Conservation (phyloP, 2,113 vertebrate species). For the Silurus asotus region DNA sequence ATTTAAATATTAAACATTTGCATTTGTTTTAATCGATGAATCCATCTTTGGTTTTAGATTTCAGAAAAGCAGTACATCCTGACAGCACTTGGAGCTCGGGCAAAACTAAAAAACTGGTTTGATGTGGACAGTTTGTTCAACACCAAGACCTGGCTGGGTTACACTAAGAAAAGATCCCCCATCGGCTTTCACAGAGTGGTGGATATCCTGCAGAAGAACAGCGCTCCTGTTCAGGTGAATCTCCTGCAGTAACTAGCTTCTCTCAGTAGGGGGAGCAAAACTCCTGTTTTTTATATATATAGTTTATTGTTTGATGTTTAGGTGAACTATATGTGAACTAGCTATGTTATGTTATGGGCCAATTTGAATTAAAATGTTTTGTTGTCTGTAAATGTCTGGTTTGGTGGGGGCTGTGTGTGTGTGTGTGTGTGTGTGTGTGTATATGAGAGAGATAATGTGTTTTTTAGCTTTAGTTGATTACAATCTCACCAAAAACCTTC, state of each 20-base stretch:
- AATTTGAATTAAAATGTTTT: not conserved
- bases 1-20: not conserved
- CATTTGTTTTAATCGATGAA: not conserved
- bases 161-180: constrained; percentile 88
- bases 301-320: no score
- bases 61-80: constrained; percentile 92
- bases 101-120: constrained; percentile 87
- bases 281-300: not conserved
- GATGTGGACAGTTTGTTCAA: constrained; percentile 92
- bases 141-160: constrained; percentile 94
- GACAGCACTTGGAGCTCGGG: constrained; percentile 87
- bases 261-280: not conserved
- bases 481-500: not conserved
- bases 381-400: not conserved
- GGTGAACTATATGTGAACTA: not conserved
- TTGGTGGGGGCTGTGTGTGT: no score
- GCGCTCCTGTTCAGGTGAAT: constrained; percentile 83
- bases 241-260: not conserved
- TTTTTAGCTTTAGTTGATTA: not conserved
- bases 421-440: no score
- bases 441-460: not conserved
- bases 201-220: constrained; percentile 91
- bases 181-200: constrained; percentile 90
- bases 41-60: constrained; percentile 71
- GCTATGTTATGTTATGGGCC: not conserved